These are phyloP conservation scores for Gonocerus acuteangulatus DNA, from an alignment of 2,888 invertebrate genomes.

Conservation along the genomic window DNA sequence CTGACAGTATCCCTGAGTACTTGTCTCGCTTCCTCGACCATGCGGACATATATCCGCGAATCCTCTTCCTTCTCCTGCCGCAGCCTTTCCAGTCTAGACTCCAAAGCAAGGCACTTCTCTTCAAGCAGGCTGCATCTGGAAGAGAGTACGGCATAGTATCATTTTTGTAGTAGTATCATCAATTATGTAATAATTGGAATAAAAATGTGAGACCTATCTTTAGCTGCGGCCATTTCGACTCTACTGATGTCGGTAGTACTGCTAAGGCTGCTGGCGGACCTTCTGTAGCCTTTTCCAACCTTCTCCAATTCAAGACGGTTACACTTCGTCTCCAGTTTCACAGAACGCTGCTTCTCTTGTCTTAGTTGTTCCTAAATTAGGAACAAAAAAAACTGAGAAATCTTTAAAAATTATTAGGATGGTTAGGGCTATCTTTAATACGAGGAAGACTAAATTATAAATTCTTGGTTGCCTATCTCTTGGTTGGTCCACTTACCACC, in stretches of 20 bases:
- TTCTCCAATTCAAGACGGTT: constrained; percentile 52
- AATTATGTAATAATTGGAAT: no score
- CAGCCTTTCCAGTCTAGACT: constrained; percentile 55
- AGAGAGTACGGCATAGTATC: not conserved
- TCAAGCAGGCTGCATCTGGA: constrained; percentile 52
- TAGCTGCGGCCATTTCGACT: constrained; percentile 22
- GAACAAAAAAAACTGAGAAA: no score
- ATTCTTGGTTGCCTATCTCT: no score
- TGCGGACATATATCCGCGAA: constrained; percentile 31
- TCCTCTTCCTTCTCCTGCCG: constrained; percentile 53
- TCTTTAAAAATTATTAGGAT: no score
- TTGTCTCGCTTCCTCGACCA: constrained; percentile 34
- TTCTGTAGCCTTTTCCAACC: constrained; percentile 41
- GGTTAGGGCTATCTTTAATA: no score
- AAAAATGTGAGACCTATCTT: constrained; percentile 33
- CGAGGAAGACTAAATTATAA: no score
- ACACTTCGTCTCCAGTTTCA: constrained; percentile 51
- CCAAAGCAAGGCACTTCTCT: constrained; percentile 58
- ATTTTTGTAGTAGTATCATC: no score
- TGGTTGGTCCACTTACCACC: no score
- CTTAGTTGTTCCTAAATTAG: constrained; percentile 41
- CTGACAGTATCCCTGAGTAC: constrained; percentile 33
- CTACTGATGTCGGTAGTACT: not conserved
- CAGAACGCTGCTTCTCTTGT: constrained; percentile 50
- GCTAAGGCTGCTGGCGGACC: constrained; percentile 42